phyloP scores from a whole-genome alignment of 2,888 invertebrate species.

The Lasioglossum vierecki region DNA sequence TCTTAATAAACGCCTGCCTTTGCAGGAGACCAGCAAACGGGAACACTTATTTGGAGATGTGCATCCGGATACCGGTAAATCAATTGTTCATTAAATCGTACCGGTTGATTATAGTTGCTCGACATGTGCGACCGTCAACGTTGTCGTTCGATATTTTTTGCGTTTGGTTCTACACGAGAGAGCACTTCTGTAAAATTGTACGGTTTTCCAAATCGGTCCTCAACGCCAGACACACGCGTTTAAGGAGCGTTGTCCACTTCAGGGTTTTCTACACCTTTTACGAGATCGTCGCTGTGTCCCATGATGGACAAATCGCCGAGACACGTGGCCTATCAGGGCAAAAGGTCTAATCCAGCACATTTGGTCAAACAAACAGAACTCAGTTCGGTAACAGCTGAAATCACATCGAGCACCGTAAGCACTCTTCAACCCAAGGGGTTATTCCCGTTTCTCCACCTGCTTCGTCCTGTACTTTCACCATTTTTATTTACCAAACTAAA shows the following conservation, averaged over 20 bases:
- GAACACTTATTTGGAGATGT: neutral
- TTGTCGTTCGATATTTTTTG: neutral
- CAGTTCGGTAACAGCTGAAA: neutral
- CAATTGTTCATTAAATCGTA: conserved; percentile 32
- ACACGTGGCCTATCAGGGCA: conserved; percentile 7
- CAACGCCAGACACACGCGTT: neutral
- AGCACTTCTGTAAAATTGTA: neutral
- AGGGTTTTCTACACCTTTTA: neutral
- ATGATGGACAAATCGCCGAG: conserved; percentile 1
- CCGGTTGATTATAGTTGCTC: neutral
- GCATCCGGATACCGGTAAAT: neutral
- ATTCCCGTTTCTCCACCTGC: neutral
- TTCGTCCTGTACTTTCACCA: neutral
- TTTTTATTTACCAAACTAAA: neutral
- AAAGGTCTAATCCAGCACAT: neutral
- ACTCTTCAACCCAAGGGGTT: neutral
- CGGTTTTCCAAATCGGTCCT: conserved; percentile 3
- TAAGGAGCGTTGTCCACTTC: neutral
- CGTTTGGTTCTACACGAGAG: neutral
- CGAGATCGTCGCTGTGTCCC: neutral
- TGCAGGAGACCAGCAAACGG: neutral
- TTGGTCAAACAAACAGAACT: neutral
- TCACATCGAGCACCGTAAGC: neutral
- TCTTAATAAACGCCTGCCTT: conserved; percentile 57
- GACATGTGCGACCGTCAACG: neutral